Base-by-base conservation (phyloP, 2,113 vertebrate genomes). In the Meriones unguiculatus region DNA sequence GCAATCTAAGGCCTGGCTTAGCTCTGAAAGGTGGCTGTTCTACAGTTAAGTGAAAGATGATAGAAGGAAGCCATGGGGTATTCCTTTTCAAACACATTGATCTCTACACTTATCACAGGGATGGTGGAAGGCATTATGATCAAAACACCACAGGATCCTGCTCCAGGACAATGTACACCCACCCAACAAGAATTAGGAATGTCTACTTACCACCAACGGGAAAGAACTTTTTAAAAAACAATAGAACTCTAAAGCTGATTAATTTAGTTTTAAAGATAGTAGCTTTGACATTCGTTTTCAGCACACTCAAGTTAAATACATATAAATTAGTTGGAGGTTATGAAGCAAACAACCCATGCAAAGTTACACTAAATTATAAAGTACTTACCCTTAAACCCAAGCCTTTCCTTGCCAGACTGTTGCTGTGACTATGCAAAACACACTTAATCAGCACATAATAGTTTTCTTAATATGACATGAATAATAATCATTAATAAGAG, bases 241-340 rank as follows among this genome's bases (percentile, higher is more conserved):
- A 65, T 4, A 54, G 12, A 95, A 94, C 64, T 70, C 89, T 91
- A 93, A 95, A 85, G 85, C 12, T 50, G 17, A 52, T 95, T 96
- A 96, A 95, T 91, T 77, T 94, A 92, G 70, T 92, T 94, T 94
- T 84, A 97, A 98, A 59, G 97, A 97, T 97, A 96, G 38, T 35
- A 94, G 57, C 59, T 81, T 87, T 88, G 64, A 6, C 90, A 77
- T 50, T 93, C 35, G 89, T 92, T 52, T 77, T 94, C 28, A 75
- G 65, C 24, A 24, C 15, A 32, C 20, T 54, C 52, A 92, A 92
- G 57, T 93, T 91, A 65, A 80, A 84, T 30, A 30, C 22, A 52
- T 64, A 46, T 22, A 57, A 57, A 69, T 91, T 76, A 62, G 38
- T 54, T 94, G 59, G 62, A 70, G 57, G 89, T 85, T 57, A 90